These are phyloP conservation scores for Terrapene triunguis DNA, from an alignment of 2,113 vertebrate genomes.

Conservation along the genomic window DNA sequence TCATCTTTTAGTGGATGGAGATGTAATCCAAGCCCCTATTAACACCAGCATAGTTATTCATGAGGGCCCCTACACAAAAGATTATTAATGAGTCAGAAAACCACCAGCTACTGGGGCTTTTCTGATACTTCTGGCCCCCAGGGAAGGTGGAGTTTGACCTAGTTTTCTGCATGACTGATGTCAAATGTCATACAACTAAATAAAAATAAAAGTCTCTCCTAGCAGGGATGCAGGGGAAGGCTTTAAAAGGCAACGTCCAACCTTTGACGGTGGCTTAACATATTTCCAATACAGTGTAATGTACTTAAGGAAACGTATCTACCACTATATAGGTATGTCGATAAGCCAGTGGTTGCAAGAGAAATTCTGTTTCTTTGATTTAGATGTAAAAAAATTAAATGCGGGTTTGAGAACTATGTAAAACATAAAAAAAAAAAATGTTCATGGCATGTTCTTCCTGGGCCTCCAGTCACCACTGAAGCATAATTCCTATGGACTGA, in stretches of 20 bases:
- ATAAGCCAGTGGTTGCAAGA: not conserved
- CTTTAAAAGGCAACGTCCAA: not conserved
- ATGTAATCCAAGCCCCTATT: not conserved
- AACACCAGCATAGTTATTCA: not conserved
- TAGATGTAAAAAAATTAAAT: not conserved
- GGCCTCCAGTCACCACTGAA: not conserved
- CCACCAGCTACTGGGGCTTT: not conserved
- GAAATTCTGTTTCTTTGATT: not conserved
- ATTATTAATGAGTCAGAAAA: slow-evolving; percentile 6
- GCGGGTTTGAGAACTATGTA: not conserved
- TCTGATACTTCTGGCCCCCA: not conserved
- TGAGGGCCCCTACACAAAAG: not conserved
- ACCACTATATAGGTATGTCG: not conserved
- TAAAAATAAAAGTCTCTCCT: not conserved
- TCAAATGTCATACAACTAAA: not conserved
- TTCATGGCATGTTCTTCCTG: not conserved
- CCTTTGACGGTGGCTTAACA: not conserved
- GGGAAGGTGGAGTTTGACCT: not conserved
- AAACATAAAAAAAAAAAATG: not conserved
- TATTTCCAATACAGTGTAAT: not conserved
- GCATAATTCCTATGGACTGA: not conserved
- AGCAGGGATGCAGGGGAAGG: not conserved
- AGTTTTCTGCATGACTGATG: not conserved
- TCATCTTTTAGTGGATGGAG: not conserved
- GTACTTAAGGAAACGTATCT: not conserved